A percentile compares a stretch with the other conserved stretches of the same genome.
phyloP scores from a whole-genome alignment of 2,888 invertebrate genomes.

The Trachelus stipa region DNA sequence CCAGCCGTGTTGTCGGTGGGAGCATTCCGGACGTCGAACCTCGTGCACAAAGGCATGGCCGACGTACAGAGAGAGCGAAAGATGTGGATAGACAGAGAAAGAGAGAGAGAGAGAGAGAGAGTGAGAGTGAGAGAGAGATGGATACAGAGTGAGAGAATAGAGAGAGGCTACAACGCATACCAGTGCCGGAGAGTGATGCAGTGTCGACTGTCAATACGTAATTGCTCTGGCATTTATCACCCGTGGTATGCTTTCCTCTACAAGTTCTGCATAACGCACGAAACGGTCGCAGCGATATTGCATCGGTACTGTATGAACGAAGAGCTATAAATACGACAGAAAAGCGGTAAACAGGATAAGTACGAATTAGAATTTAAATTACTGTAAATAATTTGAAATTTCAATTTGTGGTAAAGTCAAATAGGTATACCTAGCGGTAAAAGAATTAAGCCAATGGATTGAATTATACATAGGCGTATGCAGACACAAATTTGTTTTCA shows the following conservation, averaged over 20 bases:
- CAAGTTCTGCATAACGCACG: neutral
- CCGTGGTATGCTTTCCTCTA: slow-evolving; percentile 1
- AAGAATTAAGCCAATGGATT: neutral
- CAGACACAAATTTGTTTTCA: neutral
- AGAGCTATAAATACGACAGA: neutral
- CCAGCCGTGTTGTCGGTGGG: neutral
- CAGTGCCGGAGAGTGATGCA: slow-evolving; percentile 22
- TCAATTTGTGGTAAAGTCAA: neutral
- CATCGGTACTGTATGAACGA: neutral
- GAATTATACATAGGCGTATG: neutral
- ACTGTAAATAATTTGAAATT: neutral
- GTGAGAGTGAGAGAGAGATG: neutral
- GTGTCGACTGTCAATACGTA: slow-evolving; percentile 47
- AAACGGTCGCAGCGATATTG: neutral
- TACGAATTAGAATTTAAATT: neutral
- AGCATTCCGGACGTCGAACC: neutral
- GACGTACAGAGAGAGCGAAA: neutral
- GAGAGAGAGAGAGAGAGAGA: neutral
- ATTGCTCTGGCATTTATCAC: slow-evolving; percentile 52
- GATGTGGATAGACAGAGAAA: neutral
- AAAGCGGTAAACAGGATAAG: neutral
- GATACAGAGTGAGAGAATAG: neutral
- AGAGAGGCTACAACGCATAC: neutral
- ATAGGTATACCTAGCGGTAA: neutral
- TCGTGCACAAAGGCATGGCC: neutral